Conservation (phyloP, 2,113 vertebrate species). For the Athene noctua region DNA sequence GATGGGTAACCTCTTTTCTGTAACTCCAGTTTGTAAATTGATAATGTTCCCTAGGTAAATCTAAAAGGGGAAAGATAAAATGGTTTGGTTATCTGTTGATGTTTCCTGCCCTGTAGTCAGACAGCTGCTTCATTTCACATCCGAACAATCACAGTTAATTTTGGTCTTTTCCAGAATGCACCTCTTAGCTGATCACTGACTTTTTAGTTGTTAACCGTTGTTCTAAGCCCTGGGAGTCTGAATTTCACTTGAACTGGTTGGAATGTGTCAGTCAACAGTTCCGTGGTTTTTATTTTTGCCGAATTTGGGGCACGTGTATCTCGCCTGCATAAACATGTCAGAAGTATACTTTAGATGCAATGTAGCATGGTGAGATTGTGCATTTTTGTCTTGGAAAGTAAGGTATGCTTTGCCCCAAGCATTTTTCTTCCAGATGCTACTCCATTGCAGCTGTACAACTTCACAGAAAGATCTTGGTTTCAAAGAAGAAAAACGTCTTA, state of each 20-base stretch:
- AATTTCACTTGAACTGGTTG: neutral
- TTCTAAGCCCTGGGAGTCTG: neutral
- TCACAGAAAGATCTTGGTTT: neutral
- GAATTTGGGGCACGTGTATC: neutral
- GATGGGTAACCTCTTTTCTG: slow-evolving; percentile 46
- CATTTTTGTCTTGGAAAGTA: neutral
- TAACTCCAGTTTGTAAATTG: slow-evolving; percentile 6
- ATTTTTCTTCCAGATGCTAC: neutral
- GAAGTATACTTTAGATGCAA: neutral
- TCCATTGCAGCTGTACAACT: neutral
- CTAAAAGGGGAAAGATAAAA: neutral
- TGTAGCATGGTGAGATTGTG: neutral
- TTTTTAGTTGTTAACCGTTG: neutral
- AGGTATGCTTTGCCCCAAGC: neutral
- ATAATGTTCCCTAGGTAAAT: neutral
- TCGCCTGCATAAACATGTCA: neutral
- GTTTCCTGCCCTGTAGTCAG: neutral
- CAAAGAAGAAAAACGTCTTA: neutral
- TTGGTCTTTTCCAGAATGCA: slow-evolving; percentile 9
- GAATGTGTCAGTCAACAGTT: neutral
- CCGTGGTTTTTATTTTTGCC: neutral
- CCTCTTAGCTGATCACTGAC: slow-evolving; percentile 27
- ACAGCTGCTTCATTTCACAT: neutral
- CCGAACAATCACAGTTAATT: neutral
- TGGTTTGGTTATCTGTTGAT: neutral